These are phyloP conservation scores for Chydorus sphaericus DNA, from an alignment of 2,888 invertebrate genomes.

Conservation along the genomic window DNA sequence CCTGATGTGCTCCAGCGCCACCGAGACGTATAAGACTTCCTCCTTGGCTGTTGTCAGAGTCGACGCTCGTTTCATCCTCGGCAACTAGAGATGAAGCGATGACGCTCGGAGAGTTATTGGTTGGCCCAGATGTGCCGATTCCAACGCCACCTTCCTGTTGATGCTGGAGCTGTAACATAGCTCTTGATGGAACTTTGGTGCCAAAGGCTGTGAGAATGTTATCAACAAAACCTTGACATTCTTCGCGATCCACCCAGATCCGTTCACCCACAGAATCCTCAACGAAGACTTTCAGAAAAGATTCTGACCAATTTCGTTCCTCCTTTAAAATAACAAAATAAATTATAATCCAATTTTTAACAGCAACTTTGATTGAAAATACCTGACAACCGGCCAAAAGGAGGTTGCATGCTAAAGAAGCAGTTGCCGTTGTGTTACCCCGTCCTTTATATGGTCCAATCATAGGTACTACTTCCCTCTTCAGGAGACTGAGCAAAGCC, in stretches of 20 bases:
- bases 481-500: constrained; percentile 64
- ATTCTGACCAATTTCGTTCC: constrained; percentile 77
- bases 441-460: not conserved
- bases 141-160: constrained; percentile 32
- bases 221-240: constrained; percentile 79
- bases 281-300: constrained; percentile 75
- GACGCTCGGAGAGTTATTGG: constrained; percentile 16
- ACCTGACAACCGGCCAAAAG: constrained; percentile 56
- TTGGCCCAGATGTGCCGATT: constrained; percentile 12
- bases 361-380: too few species aligned
- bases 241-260: constrained; percentile 82
- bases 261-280: constrained; percentile 89
- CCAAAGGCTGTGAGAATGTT: constrained; percentile 76
- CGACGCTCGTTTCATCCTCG: constrained; percentile 8
- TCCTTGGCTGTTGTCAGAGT: constrained; percentile 10
- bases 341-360: constrained; percentile 51
- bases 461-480: constrained; percentile 42
- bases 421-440: constrained; percentile 24
- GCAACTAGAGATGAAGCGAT: not conserved
- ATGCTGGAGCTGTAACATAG: too few species aligned
- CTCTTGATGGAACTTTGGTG: constrained; percentile 58
- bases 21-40: not conserved
- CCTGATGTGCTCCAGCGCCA: constrained; percentile 1
- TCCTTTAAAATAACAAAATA: constrained; percentile 62
- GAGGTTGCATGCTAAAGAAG: constrained; percentile 53